Base-by-base conservation (phyloP, 92 coral and sea anemone genomes). In the Zoanthus solanderi region DNA sequence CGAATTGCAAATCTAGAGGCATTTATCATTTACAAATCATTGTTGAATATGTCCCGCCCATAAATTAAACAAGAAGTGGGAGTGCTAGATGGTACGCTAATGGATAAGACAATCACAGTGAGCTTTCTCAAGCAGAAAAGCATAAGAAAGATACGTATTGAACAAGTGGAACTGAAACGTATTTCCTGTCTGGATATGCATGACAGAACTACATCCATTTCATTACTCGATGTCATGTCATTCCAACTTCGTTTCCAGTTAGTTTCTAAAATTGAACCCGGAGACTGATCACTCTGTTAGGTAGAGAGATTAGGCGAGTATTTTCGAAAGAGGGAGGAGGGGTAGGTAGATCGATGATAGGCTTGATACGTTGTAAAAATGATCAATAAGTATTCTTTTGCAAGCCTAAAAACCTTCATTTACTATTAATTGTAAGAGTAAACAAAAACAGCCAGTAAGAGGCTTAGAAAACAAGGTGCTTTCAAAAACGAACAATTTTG, bases 21-120 rank as follows among this genome's bases (percentile, higher is more conserved):
- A 81, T 81, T 67, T 66, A 23, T 67, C 85, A 65, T 45, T 28
- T 23, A 65, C 75, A 46, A 67, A n/a, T 31, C 60, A 81, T 81
- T 79, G 72, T 81, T 65, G 61, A 81, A 81, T 66, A 81, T 66
- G 61, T 81, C 65, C 85, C 75, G 85, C 85, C 85, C 85, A 65
- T 66, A 32, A 67, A 77, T 81, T 81, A 81, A 81, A 67, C 58
- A 67, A 81, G 85, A 15, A 47, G 45, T 81, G 29, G 60, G 60
- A 3, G 60, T 45, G 75, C 46, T 42, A 42, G 72, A 79, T n/a
- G 58, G 30, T 13, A 13, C 53, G 42, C 56, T 79, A 67, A 65
- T 67, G 75, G 85, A 46, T 66, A 81, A 45, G 75, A 66, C 66
- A 81, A 81, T 66, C 63, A 31, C 29, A 23, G 75, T 23, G 11